Evolutionary conservation across 1,140 invertebrate genomes (phyloP).

Genomic region (Muscidifurax raptorellus): DNA sequence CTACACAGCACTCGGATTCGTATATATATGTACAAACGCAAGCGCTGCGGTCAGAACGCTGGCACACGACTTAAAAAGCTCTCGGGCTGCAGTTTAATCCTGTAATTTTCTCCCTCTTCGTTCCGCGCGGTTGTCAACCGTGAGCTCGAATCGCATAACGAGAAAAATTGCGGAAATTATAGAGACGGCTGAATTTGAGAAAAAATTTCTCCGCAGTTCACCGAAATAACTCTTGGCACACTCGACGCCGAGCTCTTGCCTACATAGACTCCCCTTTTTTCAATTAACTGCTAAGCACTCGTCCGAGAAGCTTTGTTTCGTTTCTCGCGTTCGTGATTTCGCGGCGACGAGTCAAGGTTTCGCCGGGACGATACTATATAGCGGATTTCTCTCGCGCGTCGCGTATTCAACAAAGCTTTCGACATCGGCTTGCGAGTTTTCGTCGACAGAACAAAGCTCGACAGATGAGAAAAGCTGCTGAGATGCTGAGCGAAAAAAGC

Average conservation of each 20-base stretch:
- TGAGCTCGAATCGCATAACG: background rate
- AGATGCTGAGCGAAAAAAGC: background rate
- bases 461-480: background rate
- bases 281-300: slow-evolving; percentile 6
- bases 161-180: slow-evolving; percentile 29
- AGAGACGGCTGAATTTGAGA: background rate
- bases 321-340: background rate
- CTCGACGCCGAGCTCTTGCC: background rate
- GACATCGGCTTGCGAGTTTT: background rate
- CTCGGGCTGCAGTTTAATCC: no score
- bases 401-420: background rate
- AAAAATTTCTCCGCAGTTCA: background rate
- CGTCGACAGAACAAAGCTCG: background rate
- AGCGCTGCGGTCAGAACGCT: no score
- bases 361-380: no score
- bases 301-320: background rate
- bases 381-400: background rate
- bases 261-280: background rate
- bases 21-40: no score
- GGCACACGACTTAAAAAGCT: no score
- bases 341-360: background rate
- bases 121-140: no score
- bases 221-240: background rate
- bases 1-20: no score
- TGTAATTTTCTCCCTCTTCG: no score